Evolutionary conservation across 2,888 invertebrate species (phyloP).

Genomic region (Cheilosia grossa): DNA sequence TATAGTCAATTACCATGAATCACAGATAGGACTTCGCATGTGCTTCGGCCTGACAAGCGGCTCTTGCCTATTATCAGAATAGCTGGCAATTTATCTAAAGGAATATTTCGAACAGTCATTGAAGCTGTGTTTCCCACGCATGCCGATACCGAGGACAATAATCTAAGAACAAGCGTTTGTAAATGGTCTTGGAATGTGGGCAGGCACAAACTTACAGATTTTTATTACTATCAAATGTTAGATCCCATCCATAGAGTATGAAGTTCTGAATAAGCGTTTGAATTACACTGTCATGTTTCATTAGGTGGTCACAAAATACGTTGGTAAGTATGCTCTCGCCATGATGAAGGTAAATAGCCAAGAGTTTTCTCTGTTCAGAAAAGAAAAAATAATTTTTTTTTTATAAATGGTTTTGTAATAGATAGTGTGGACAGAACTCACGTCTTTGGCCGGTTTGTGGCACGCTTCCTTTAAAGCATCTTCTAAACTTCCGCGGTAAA

Average conservation of each 20-base stretch:
- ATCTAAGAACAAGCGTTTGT: constrained; percentile 83
- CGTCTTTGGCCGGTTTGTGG: constrained; percentile 94
- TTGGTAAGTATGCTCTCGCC: constrained; percentile 97
- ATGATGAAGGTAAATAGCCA: constrained; percentile 98
- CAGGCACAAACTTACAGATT: constrained; percentile 85
- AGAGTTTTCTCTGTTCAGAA: constrained; percentile 90
- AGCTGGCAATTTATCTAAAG: constrained; percentile 93
- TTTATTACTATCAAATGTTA: constrained; percentile 94
- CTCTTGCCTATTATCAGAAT: constrained; percentile 94
- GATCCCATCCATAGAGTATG: constrained; percentile 98
- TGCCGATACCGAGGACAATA: constrained; percentile 89
- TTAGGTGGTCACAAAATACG: constrained; percentile 97
- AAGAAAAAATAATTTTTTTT: constrained; percentile 53
- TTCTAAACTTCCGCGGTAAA: constrained; percentile 95
- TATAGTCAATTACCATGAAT: constrained; percentile 88
- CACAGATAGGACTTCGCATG: constrained; percentile 95
- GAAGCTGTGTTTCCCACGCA: constrained; percentile 93
- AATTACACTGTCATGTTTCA: constrained; percentile 95
- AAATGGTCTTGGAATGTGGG: neutral
- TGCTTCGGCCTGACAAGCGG: constrained; percentile 86
- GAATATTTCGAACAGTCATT: constrained; percentile 92
- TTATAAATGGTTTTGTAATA: neutral
- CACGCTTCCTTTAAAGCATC: constrained; percentile 96
- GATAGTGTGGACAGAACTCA: constrained; percentile 81
- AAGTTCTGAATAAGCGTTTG: constrained; percentile 95